Conservation (phyloP, 2,113 vertebrate species). For the Tonatia bakeri region DNA sequence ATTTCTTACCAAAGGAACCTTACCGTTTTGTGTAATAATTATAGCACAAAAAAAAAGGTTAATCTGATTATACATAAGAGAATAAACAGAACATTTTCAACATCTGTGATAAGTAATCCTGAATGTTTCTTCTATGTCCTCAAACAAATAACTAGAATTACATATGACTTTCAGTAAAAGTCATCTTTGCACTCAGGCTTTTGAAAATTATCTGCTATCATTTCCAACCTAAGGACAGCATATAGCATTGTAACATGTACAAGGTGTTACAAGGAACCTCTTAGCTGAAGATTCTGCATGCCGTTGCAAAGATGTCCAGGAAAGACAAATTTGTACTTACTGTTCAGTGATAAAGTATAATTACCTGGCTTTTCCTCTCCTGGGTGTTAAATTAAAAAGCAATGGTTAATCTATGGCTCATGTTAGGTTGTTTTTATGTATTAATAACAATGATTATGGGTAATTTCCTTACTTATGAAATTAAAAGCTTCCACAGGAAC, state of each 20-base stretch:
- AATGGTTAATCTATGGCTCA: conserved; percentile 70
- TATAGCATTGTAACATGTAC: neutral
- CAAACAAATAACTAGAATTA: neutral
- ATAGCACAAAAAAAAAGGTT: conserved; percentile 67
- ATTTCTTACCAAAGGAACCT: conserved; percentile 42
- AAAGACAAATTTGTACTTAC: conserved; percentile 41
- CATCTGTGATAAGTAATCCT: neutral
- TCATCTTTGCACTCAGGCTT: neutral
- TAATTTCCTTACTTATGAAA: conserved; percentile 76
- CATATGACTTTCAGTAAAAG: conserved; percentile 13
- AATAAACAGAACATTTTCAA: conserved; percentile 64
- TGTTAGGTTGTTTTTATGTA: conserved; percentile 66
- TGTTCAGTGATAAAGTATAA: conserved; percentile 58
- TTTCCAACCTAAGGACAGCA: neutral
- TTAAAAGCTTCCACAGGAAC: conserved; percentile 73
- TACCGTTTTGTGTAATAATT: conserved; percentile 71
- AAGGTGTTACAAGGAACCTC: neutral
- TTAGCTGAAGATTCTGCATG: neutral
- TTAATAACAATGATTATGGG: conserved; percentile 76
- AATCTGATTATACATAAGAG: conserved; percentile 59
- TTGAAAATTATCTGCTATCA: conserved; percentile 31
- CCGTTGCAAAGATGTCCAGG: conserved; percentile 12
- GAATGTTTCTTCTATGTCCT: neutral
- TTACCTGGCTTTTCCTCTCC: conserved; percentile 48
- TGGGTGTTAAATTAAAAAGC: conserved; percentile 61